Evolutionary conservation across 2,113 vertebrate genomes (phyloP), one percentile per base, ranked within the genome.

Genomic region (Hydrolagus affinis): DNA sequence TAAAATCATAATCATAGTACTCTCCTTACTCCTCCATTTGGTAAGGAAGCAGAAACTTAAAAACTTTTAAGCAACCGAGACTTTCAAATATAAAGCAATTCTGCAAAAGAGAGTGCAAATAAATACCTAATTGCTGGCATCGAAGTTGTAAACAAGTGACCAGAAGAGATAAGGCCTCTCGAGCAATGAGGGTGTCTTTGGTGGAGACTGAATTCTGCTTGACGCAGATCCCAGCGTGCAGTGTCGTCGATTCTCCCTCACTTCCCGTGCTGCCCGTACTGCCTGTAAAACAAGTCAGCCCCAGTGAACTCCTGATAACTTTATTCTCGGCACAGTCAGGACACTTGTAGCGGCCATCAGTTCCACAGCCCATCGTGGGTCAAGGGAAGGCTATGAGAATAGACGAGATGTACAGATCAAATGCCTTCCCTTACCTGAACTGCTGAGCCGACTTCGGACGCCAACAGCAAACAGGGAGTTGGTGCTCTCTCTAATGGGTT

Each of bases 251-350:
- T 73, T 99, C 97, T 0, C 98, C 97, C 89, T 99, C 98, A 0
- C 98, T 99, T 89, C 97, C 95, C 17, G 97, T 97, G 88, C 98
- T 99, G 93, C 98, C 98, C 86, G 97, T 99, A 88, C 98, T 99
- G 87, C 98, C 98, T 99, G 91, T 73, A 88, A 86, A 9, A 85
- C 85, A 86, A n/a, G 44, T 44, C 44, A 44, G 1, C 44, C 1
- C 1, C 44, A 44, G 44, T 44, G 6, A 44, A 44, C 44, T 6
- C 44, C 44, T 44, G 44, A 6, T 44, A 44, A 44, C 44, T 44
- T 44, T 44, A 44, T 44, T 44, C 44, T 44, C 44, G 2, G 44
- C 44, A 44, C 1, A 44, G 44, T 44, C 6, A n/a, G 44, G 1
- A 44, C 44, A 44, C 44, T 44, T 44, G 6, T 44, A 44, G 44